Percentiles rank a stretch among this genome's conserved stretches.
phyloP scores from a whole-genome alignment of 2,888 invertebrate species.

The Ormyrus labotus region DNA sequence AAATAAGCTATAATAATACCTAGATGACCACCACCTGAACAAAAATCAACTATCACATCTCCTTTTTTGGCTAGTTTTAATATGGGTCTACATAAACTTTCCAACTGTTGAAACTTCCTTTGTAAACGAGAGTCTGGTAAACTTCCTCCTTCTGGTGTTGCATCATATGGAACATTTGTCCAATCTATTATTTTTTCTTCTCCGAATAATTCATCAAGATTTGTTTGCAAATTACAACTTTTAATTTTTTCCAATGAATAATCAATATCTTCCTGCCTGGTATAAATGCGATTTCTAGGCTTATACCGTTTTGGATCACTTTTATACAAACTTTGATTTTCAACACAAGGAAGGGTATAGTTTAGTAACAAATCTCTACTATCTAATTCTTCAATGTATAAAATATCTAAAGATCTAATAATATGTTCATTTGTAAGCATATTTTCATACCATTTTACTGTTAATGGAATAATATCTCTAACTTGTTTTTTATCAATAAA shows the following conservation, averaged over 20 bases:
- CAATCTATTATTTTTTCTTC: conserved; percentile 80
- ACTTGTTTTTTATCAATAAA: conserved; percentile 70
- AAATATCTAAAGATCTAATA: conserved; percentile 68
- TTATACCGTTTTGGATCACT: conserved; percentile 87
- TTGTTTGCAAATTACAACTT: conserved; percentile 75
- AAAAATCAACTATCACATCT: conserved; percentile 92
- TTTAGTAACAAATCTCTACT: conserved; percentile 18
- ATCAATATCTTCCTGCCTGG: conserved; percentile 86
- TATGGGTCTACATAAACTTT: conserved; percentile 88
- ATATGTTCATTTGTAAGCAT: conserved; percentile 67
- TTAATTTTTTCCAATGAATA: conserved; percentile 77
- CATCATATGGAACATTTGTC: conserved; percentile 83
- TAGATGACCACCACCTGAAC: conserved; percentile 95
- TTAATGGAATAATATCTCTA: conserved; percentile 78
- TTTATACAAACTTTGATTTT: conserved; percentile 85
- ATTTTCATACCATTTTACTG: conserved; percentile 81
- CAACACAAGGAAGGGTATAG: conserved; percentile 76
- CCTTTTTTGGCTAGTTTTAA: conserved; percentile 82
- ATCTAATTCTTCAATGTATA: conserved; percentile 66
- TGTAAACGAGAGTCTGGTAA: conserved; percentile 85
- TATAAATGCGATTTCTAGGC: conserved; percentile 84
- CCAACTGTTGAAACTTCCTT: conserved; percentile 91
- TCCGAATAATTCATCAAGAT: conserved; percentile 73
- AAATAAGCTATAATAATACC: conserved; percentile 90
- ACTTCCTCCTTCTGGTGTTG: conserved; percentile 87